A percentile compares a stretch with the other conserved stretches of the same genome.
Conservation (phyloP, 2,888 invertebrate genomes). For the Polymixis flavicincta region DNA sequence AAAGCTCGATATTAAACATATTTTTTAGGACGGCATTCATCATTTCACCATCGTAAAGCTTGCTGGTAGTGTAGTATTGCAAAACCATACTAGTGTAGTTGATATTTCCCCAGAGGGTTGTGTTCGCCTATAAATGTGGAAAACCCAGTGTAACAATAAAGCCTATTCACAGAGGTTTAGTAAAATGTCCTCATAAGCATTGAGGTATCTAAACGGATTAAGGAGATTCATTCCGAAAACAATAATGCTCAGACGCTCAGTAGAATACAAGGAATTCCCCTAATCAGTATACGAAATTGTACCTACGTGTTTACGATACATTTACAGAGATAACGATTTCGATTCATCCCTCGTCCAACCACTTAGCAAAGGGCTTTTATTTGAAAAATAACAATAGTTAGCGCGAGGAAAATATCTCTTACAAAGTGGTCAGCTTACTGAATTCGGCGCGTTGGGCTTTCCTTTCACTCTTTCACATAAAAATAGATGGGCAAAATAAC, state of each 20-base stretch:
- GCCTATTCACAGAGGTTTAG: constrained; percentile 32
- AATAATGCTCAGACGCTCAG: constrained; percentile 48
- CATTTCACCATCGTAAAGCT: background rate
- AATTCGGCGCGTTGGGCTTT: constrained; percentile 32
- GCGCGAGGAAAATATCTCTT: constrained; percentile 49
- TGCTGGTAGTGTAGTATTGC: constrained; percentile 1
- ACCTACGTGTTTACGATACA: constrained; percentile 58
- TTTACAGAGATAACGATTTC: constrained; percentile 58
- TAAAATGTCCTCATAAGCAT: constrained; percentile 36
- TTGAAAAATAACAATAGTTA: constrained; percentile 62
- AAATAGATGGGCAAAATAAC: constrained; percentile 31
- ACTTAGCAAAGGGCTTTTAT: constrained; percentile 58
- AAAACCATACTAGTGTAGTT: constrained; percentile 19
- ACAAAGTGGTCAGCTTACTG: constrained; percentile 50
- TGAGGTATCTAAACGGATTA: constrained; percentile 48
- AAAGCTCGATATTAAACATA: background rate
- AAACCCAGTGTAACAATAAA: constrained; percentile 21
- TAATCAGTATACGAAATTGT: constrained; percentile 46
- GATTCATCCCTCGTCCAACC: constrained; percentile 58
- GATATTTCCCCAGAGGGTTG: constrained; percentile 26
- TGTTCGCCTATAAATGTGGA: constrained; percentile 13
- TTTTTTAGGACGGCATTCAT: background rate
- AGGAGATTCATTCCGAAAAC: constrained; percentile 49
- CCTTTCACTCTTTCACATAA: constrained; percentile 19
- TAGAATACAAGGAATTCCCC: constrained; percentile 38